Evolutionary conservation across 1,140 invertebrate genomes (phyloP).

Genomic region (Drosophila asahinai): DNA sequence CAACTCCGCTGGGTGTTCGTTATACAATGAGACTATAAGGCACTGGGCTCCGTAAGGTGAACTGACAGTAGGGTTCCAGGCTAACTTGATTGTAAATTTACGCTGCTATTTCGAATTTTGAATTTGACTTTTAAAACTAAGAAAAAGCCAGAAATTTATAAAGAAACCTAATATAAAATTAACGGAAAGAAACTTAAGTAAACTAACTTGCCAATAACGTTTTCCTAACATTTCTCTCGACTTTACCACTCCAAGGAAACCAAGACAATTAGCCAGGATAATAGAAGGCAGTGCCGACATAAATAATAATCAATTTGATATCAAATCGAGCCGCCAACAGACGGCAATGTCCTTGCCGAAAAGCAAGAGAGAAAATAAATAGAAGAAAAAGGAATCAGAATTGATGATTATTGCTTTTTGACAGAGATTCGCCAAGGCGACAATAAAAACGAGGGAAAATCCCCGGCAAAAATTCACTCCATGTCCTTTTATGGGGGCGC

Average conservation of each 20-base stretch:
- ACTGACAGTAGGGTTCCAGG: not conserved
- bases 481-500: conserved; percentile 57
- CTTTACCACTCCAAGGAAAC: not conserved
- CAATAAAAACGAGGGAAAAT: conserved; percentile 68
- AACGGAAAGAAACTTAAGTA: not conserved
- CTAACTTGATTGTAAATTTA: not conserved
- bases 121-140: too few species aligned
- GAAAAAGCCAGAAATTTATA: too few species aligned
- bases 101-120: too few species aligned
- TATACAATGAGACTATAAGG: too few species aligned
- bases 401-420: conserved; percentile 85
- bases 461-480: conserved; percentile 35
- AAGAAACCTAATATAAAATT: not conserved
- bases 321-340: conserved; percentile 63
- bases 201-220: not conserved
- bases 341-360: conserved; percentile 42
- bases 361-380: not conserved
- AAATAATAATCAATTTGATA: conserved; percentile 85
- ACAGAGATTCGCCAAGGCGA: conserved; percentile 79
- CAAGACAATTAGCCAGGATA: conserved; percentile 49
- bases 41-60: too few species aligned
- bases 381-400: conserved; percentile 72
- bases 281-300: conserved; percentile 41
- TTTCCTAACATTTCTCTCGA: too few species aligned
- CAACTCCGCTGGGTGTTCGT: too few species aligned